Evolutionary conservation across 2,797 vertebrate species (phyloP), one percentile per base, ranked within the genome.

Genomic region (Pristis pectinata): DNA sequence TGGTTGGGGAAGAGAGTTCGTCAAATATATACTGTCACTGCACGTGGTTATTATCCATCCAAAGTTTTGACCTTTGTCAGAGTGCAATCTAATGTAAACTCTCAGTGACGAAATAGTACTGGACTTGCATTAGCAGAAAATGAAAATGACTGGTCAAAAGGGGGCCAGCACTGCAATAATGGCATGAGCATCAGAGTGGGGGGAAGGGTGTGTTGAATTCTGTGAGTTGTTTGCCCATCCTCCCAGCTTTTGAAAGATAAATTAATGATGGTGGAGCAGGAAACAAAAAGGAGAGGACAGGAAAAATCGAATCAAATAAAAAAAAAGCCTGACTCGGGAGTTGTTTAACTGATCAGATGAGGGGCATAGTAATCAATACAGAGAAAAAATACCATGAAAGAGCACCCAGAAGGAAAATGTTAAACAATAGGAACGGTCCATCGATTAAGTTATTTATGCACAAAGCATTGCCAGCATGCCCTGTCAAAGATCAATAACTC

Each of bases 401-500:
- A 53, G 92, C 27, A 56, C 44, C 41, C 67, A 94, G 67, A 94
- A 93, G 70, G 30, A 41, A 91, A 91, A 91, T 91, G 61, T 91
- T 91, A 67, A 91, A 67, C 87, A 91, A 67, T 41, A 91, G 7
- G 8, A 94, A 56, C 19, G 44, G 49, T 15, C 27, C 41, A 94
- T 76, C 13, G 41, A 94, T 76, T 76, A 72, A 64, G 41, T 94
- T 94, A 94, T 56, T 76, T 76, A 49, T 94, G 49, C 92, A 94
- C 70, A 76, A 37, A 91, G 61, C 87, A 91, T 41, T 61, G 64
- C 67, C 41, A n/a, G 44, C 44, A 34, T 76, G 49, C 27, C 30
- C 92, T 74, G 41, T 94, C 72, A 74, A 72, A 49, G 44, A 94
- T 94, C 72, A n/a, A 94, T 72, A 94, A 76, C 34, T 74, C 70